phyloP scores from a whole-genome alignment of 2,113 vertebrate genomes.

The Casuarius casuarius region DNA sequence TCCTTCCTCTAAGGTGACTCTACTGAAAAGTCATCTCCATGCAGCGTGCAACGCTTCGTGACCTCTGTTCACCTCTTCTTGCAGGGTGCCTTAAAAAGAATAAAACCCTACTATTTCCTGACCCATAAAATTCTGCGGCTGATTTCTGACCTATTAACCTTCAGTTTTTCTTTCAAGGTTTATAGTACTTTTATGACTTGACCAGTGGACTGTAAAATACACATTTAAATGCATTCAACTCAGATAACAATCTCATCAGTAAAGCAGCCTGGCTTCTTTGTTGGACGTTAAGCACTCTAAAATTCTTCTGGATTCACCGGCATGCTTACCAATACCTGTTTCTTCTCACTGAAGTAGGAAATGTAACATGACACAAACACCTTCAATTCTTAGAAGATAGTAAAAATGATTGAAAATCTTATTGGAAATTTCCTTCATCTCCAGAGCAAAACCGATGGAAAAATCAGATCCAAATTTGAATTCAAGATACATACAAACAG shows the following conservation, averaged over 20 bases:
- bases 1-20: not conserved
- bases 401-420: not conserved
- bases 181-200: conserved; percentile 46
- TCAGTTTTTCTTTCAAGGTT: conserved; percentile 40
- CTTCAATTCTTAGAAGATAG: not conserved
- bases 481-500: conserved; percentile 5
- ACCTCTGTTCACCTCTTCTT: not conserved
- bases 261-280: conserved; percentile 11
- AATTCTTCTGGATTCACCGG: conserved; percentile 3
- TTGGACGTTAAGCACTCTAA: conserved; percentile 16
- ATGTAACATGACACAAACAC: not conserved
- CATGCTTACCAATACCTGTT: not conserved
- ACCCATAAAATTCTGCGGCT: conserved; percentile 25
- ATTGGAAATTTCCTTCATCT: not conserved
- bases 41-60: not conserved
- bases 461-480: not conserved
- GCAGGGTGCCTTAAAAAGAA: conserved; percentile 28
- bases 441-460: not conserved
- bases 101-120: conserved; percentile 20
- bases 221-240: conserved; percentile 66
- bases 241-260: conserved; percentile 65
- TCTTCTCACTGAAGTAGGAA: not conserved
- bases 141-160: conserved; percentile 61
- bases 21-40: not conserved
- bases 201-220: conserved; percentile 62